A percentile compares a stretch with the other conserved stretches of the same genome.
phyloP scores from a whole-genome alignment of 2,888 invertebrate genomes.

The Apodemia zela region DNA sequence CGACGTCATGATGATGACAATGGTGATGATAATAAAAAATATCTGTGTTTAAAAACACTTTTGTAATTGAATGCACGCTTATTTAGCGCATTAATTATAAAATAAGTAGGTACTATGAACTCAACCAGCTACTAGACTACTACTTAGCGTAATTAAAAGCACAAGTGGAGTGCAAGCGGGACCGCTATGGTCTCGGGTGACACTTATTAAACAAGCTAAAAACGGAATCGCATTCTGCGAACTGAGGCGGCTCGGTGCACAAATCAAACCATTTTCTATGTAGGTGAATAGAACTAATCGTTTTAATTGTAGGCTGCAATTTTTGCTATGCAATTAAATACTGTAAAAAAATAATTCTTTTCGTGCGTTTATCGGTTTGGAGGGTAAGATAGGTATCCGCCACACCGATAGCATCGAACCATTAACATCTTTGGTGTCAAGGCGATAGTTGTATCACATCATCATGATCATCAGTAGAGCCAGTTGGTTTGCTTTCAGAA shows the following conservation, averaged over 20 bases:
- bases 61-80: conserved; percentile 1
- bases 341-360: background rate
- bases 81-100: background rate
- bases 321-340: background rate
- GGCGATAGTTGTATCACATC: no score
- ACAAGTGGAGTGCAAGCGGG: conserved; percentile 67
- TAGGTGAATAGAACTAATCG: conserved; percentile 35
- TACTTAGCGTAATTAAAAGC: conserved; percentile 57
- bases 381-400: no score
- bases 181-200: conserved; percentile 62
- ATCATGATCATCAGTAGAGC: no score
- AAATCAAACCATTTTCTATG: conserved; percentile 28
- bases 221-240: conserved; percentile 45
- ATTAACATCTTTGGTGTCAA: no score
- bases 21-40: no score
- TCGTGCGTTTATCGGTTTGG: no score
- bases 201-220: conserved; percentile 64
- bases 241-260: conserved; percentile 42
- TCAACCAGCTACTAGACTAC: conserved; percentile 22
- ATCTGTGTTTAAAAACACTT: background rate
- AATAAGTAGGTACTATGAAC: conserved; percentile 19
- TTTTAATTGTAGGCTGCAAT: conserved; percentile 20
- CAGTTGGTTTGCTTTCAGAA: no score
- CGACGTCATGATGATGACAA: no score
- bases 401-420: no score